phyloP scores from a whole-genome alignment of 1,140 invertebrate genomes.

The Triops longicaudatus region DNA sequence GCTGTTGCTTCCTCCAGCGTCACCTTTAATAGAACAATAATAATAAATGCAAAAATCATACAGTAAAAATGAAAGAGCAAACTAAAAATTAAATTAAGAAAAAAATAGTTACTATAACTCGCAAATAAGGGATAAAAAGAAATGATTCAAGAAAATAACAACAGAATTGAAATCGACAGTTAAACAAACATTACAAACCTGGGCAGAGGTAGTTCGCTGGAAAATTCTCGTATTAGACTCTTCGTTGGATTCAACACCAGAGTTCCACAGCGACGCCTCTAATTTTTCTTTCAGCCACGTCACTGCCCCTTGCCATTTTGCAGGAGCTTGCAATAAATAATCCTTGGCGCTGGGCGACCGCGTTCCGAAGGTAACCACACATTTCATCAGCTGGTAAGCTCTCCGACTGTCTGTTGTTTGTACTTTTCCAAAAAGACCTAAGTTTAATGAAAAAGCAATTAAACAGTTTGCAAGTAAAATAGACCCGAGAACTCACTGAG shows the following conservation, averaged over 20 bases:
- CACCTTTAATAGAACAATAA: slow-evolving; percentile 34
- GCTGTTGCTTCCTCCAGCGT: slow-evolving; percentile 43
- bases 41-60: not conserved
- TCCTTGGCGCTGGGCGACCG: slow-evolving; percentile 38
- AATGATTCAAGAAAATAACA: not conserved
- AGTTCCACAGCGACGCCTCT: slow-evolving; percentile 39
- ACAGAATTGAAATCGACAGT: not conserved
- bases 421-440: slow-evolving; percentile 31
- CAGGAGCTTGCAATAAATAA: slow-evolving; percentile 40
- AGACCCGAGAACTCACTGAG: slow-evolving; percentile 36
- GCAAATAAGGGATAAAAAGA: no score
- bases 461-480: not conserved
- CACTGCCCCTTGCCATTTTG: slow-evolving; percentile 45
- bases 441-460: not conserved
- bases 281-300: slow-evolving; percentile 46
- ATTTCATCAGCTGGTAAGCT: slow-evolving; percentile 45
- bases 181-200: slow-evolving; percentile 36
- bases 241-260: slow-evolving; percentile 40
- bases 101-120: no score
- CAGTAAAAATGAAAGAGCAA: not conserved
- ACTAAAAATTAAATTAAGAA: not conserved
- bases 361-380: slow-evolving; percentile 41
- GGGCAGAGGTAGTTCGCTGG: slow-evolving; percentile 45
- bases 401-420: slow-evolving; percentile 41
- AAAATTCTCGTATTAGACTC: slow-evolving; percentile 45